A percentile compares a stretch with the other conserved stretches of the same genome.
Conservation (phyloP, 2,113 vertebrate genomes). For the Puffinus mauretanicus region DNA sequence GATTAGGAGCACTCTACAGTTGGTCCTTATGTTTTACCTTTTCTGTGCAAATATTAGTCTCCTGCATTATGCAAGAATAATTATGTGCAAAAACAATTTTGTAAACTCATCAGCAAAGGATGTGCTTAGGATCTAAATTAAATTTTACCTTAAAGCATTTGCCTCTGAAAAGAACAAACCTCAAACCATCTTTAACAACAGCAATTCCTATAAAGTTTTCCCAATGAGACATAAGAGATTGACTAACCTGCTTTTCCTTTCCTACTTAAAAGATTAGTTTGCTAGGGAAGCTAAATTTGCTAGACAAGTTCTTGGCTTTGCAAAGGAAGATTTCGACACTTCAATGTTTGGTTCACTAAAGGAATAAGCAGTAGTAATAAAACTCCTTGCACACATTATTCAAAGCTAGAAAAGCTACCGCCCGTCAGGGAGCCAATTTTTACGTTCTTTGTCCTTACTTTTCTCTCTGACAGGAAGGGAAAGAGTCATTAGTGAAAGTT, state of each 20-base stretch:
- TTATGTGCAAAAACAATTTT: neutral
- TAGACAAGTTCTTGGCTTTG: neutral
- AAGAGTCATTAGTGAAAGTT: neutral
- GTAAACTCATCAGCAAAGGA: neutral
- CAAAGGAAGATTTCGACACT: neutral
- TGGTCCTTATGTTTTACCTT: neutral
- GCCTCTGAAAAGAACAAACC: neutral
- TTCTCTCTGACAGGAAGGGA: neutral
- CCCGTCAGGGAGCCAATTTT: neutral
- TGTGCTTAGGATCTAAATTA: neutral
- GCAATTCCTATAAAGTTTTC: neutral
- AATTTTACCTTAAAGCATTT: constrained; percentile 13
- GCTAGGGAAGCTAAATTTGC: neutral
- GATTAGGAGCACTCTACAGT: neutral
- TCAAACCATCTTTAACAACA: neutral
- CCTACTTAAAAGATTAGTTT: neutral
- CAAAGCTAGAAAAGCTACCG: neutral
- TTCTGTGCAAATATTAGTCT: neutral
- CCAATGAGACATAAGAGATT: neutral
- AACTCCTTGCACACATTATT: neutral
- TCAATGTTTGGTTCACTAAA: neutral
- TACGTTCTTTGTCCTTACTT: neutral
- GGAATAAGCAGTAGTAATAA: neutral
- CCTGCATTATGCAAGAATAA: neutral
- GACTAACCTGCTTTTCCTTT: neutral